phyloP scores from a whole-genome alignment of 2,888 invertebrate species.

The Xylocampa areola region DNA sequence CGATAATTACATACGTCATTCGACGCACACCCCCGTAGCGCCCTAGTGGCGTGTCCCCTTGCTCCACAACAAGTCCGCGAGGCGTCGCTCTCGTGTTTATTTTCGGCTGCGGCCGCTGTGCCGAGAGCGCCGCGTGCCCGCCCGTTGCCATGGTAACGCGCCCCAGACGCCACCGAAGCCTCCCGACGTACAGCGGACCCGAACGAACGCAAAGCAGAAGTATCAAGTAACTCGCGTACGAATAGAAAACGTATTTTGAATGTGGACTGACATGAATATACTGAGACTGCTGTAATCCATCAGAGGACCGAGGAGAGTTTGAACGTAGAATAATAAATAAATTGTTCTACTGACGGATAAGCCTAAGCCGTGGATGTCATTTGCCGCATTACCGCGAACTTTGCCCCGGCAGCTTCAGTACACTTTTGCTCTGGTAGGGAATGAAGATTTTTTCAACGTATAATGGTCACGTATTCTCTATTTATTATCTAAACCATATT shows the following conservation, averaged over 20 bases:
- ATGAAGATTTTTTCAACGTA: conserved; percentile 10
- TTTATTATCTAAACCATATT: background rate
- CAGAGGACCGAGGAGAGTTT: conserved; percentile 35
- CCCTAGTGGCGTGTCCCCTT: conserved; percentile 58
- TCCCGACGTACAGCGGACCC: conserved; percentile 68
- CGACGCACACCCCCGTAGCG: conserved; percentile 51
- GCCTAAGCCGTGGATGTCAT: conserved; percentile 33
- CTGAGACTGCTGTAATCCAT: conserved; percentile 47
- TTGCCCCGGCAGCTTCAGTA: conserved; percentile 34
- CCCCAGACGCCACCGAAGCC: conserved; percentile 80
- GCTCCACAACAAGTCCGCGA: conserved; percentile 65
- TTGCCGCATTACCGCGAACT: conserved; percentile 39
- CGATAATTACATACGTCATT: conserved; percentile 59
- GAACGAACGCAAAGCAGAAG: conserved; percentile 62
- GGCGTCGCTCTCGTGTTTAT: conserved; percentile 80
- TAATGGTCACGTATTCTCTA: conserved; percentile 15
- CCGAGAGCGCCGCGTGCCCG: conserved; percentile 76
- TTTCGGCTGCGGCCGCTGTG: conserved; percentile 80
- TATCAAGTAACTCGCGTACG: conserved; percentile 46
- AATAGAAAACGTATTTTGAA: conserved; percentile 49
- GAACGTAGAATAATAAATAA: conserved; percentile 50
- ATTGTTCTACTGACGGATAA: conserved; percentile 22
- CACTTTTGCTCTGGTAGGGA: conserved; percentile 19
- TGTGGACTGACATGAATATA: conserved; percentile 45
- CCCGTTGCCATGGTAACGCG: conserved; percentile 81